Conservation (phyloP, 2,888 invertebrate species). For the Alsophila aescularia region DNA sequence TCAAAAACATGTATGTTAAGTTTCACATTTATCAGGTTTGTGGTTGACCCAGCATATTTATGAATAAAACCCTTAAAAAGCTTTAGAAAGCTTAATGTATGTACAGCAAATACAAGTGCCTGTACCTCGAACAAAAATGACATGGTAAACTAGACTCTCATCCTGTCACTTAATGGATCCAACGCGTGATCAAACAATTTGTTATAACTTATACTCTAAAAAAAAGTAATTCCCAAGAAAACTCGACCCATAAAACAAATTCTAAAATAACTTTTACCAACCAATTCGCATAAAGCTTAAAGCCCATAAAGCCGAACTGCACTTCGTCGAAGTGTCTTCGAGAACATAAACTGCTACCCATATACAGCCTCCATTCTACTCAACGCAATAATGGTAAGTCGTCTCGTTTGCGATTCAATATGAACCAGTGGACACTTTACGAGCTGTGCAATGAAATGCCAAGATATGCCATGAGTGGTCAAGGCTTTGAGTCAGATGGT, state of each 20-base stretch:
- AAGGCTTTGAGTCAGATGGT: too few relatives aligned
- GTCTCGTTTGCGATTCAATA: constrained; percentile 8
- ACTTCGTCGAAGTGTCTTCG: background rate
- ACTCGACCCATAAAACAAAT: background rate
- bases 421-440: constrained; percentile 6
- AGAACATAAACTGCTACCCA: constrained; percentile 2
- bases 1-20: too few relatives aligned
- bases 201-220: background rate
- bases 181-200: too few relatives aligned
- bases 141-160: too few relatives aligned
- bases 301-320: background rate
- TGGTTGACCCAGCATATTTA: too few relatives aligned
- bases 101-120: too few relatives aligned
- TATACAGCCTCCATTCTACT: background rate
- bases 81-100: too few relatives aligned
- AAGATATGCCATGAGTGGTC: background rate
- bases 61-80: too few relatives aligned
- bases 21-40: too few relatives aligned
- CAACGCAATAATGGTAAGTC: background rate
- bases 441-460: constrained; percentile 15
- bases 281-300: background rate
- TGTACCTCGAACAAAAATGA: too few relatives aligned
- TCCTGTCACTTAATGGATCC: too few relatives aligned
- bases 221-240: background rate
- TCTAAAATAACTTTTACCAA: background rate